phyloP scores from a whole-genome alignment of 1,140 invertebrate genomes.

The Amyelois transitella region DNA sequence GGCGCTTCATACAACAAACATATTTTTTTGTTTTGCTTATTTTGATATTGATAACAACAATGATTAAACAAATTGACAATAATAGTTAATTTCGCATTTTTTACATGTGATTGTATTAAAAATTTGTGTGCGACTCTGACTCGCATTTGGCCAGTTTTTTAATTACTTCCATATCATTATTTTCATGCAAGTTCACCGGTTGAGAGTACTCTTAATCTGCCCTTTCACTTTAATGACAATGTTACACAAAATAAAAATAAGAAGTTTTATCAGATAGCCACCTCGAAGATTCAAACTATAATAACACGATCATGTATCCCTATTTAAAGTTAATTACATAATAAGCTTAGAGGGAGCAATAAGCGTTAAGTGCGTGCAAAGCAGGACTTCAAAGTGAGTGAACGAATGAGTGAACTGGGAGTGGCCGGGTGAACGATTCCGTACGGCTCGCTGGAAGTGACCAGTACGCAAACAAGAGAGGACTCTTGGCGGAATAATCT shows the following conservation, averaged over 20 bases:
- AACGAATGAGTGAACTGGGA: conserved; percentile 31
- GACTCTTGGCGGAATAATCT: conserved; percentile 2
- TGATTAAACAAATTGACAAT: too few species aligned
- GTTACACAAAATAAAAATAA: background rate
- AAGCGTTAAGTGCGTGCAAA: conserved; percentile 31
- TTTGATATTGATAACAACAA: too few species aligned
- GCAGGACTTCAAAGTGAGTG: conserved; percentile 52
- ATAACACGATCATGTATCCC: background rate
- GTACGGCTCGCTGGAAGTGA: conserved; percentile 38
- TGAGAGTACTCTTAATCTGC: too few species aligned
- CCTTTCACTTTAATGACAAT: background rate
- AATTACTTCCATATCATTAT: too few species aligned
- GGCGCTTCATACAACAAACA: too few species aligned
- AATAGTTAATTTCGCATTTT: too few species aligned
- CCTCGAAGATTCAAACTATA: background rate
- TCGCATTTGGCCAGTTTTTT: too few species aligned
- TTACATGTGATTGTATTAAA: too few species aligned
- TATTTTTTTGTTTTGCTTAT: too few species aligned
- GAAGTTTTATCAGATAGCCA: background rate
- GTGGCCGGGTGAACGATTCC: conserved; percentile 45
- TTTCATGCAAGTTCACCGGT: too few species aligned
- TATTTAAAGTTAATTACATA: conserved; percentile 27
- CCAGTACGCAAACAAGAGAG: conserved; percentile 20
- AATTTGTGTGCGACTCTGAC: too few species aligned
- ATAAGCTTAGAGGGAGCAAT: conserved; percentile 35